Evolutionary conservation across 2,113 vertebrate species (phyloP).

Genomic region (Scomber scombrus): DNA sequence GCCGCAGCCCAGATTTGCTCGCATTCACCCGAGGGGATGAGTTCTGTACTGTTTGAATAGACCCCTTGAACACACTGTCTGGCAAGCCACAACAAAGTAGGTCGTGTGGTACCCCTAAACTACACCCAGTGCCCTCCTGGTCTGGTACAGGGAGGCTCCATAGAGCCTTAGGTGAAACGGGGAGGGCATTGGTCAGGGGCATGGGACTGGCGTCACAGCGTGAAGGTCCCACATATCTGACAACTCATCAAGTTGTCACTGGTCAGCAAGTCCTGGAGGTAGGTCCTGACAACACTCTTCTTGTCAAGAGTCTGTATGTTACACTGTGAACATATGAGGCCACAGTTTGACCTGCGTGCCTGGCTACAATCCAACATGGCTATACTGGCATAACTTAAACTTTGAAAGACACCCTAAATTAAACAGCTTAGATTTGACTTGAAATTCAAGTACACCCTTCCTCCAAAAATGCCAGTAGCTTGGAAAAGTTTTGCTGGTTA

Average conservation of each 20-base stretch:
- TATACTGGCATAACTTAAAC: slow-evolving; percentile 12
- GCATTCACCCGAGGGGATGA: slow-evolving; percentile 71
- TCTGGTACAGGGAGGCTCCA: slow-evolving; percentile 34
- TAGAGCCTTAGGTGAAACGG: slow-evolving; percentile 35
- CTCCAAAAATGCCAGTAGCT: neutral
- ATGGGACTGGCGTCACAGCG: slow-evolving; percentile 45
- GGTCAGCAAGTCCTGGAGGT: slow-evolving; percentile 43
- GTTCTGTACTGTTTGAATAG: slow-evolving; percentile 70
- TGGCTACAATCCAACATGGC: neutral
- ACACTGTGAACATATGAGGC: slow-evolving; percentile 38
- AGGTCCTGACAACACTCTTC: slow-evolving; percentile 49
- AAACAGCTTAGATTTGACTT: neutral
- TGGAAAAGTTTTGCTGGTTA: slow-evolving; percentile 4
- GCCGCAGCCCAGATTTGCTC: slow-evolving; percentile 75
- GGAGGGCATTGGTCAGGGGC: slow-evolving; percentile 48
- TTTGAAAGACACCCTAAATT: neutral
- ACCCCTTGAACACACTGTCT: slow-evolving; percentile 56
- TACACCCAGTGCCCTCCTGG: slow-evolving; percentile 52
- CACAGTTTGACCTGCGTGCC: slow-evolving; percentile 23
- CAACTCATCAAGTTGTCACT: slow-evolving; percentile 60
- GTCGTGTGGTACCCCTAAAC: slow-evolving; percentile 67
- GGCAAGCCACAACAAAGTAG: slow-evolving; percentile 71
- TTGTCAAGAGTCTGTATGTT: slow-evolving; percentile 43
- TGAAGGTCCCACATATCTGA: slow-evolving; percentile 69
- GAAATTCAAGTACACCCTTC: neutral